phyloP scores from a whole-genome alignment of 2,113 vertebrate species.

The Ptilonorhynchus violaceus region DNA sequence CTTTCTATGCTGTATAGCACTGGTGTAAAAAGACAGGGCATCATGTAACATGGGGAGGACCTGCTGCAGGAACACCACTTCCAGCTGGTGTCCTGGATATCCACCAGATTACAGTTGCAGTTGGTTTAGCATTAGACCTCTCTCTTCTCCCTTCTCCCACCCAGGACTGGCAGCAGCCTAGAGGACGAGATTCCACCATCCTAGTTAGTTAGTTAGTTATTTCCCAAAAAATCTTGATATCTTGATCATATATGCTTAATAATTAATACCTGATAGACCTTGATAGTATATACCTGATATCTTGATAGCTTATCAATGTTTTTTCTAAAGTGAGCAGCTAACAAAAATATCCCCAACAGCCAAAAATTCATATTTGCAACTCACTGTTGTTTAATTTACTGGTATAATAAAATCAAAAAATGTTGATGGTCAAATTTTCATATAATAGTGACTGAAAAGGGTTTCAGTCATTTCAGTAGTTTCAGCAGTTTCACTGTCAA shows the following conservation, averaged over 20 bases:
- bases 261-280: not conserved
- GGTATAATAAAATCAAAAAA: not conserved
- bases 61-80: not conserved
- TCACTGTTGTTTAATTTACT: not conserved
- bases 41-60: not conserved
- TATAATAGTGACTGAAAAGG: not conserved
- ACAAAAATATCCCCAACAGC: not conserved
- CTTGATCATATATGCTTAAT: not conserved
- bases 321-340: not conserved
- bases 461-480: not conserved
- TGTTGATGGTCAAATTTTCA: not conserved
- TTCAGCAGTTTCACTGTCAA: not conserved
- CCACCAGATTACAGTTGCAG: not conserved
- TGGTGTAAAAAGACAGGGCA: not conserved
- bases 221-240: not conserved
- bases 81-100: not conserved
- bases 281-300: not conserved
- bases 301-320: not conserved
- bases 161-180: not conserved
- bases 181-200: not conserved
- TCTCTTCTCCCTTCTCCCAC: not conserved
- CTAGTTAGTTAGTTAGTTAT: not conserved
- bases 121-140: not conserved
- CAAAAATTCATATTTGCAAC: not conserved
- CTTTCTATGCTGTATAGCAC: not conserved